Evolutionary conservation across 2,888 invertebrate genomes (phyloP).

Genomic region (Dusona sp.): DNA sequence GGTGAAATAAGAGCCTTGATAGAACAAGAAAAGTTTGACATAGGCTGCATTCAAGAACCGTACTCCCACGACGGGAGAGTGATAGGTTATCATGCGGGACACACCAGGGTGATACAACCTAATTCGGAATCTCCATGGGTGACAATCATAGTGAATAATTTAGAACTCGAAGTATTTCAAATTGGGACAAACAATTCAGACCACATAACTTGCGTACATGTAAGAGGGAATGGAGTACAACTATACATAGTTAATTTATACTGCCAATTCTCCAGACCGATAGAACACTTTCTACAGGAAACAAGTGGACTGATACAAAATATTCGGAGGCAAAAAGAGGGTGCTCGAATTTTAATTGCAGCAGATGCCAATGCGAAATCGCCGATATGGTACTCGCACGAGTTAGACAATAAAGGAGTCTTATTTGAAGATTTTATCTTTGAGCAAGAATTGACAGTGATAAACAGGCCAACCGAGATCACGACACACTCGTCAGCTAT

Average conservation of each 20-base stretch:
- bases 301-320: not conserved
- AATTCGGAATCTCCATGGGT: not conserved
- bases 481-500: not conserved
- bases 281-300: slow-evolving; percentile 21
- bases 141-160: not conserved
- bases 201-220: slow-evolving; percentile 33
- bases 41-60: slow-evolving; percentile 58
- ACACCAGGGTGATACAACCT: not conserved
- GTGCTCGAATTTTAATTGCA: not conserved
- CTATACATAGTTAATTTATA: slow-evolving; percentile 51
- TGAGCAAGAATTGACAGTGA: not conserved
- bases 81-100: not conserved
- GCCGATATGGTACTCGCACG: slow-evolving; percentile 16
- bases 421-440: slow-evolving; percentile 34
- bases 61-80: slow-evolving; percentile 2
- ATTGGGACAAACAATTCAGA: not conserved
- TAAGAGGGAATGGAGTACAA: not conserved
- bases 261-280: slow-evolving; percentile 36
- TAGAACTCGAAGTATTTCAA: slow-evolving; percentile 27
- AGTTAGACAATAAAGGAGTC: slow-evolving; percentile 8
- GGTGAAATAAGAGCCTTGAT: not conserved
- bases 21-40: not conserved
- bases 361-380: slow-evolving; percentile 55
- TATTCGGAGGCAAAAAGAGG: not conserved
- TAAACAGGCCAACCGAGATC: not conserved